Evolutionary conservation across 2,888 invertebrate species (phyloP).

Genomic region (Dexiosoma caninum): DNA sequence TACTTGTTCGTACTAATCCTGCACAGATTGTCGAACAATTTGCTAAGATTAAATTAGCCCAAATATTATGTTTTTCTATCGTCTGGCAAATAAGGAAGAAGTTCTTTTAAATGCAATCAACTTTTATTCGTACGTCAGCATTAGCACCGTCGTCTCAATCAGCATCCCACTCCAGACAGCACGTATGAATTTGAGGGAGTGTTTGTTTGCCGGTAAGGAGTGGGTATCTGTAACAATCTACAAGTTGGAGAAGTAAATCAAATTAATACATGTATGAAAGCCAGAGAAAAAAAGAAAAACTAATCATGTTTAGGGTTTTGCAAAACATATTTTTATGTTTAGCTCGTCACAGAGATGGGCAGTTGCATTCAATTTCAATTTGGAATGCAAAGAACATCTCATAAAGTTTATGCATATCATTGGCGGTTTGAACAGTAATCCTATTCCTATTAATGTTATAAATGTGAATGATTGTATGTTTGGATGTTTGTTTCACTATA

Average conservation of each 20-base stretch:
- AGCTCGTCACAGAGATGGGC: background rate
- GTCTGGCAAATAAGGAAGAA: slow-evolving; percentile 47
- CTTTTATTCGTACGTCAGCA: slow-evolving; percentile 11
- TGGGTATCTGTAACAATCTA: slow-evolving; percentile 26
- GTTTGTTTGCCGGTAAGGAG: background rate
- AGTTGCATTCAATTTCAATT: background rate
- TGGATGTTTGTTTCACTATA: too few relatives aligned
- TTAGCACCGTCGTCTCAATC: background rate
- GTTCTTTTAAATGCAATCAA: slow-evolving; percentile 21
- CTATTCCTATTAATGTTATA: too few relatives aligned
- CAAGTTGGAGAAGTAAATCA: slow-evolving; percentile 48
- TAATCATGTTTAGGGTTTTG: slow-evolving; percentile 24
- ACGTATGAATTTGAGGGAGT: background rate
- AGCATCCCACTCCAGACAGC: background rate
- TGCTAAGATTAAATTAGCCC: slow-evolving; percentile 78
- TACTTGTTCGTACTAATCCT: slow-evolving; percentile 64
- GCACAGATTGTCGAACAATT: slow-evolving; percentile 77
- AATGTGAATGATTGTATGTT: too few relatives aligned
- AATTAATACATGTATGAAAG: slow-evolving; percentile 32
- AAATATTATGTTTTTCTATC: slow-evolving; percentile 65
- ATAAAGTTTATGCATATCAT: too few relatives aligned
- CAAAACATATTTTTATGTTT: slow-evolving; percentile 5
- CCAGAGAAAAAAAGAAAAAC: background rate
- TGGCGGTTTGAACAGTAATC: too few relatives aligned
- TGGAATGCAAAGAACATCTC: background rate